phyloP scores from a whole-genome alignment of 2,113 vertebrate species.

The Erythrocercus mccallii region DNA sequence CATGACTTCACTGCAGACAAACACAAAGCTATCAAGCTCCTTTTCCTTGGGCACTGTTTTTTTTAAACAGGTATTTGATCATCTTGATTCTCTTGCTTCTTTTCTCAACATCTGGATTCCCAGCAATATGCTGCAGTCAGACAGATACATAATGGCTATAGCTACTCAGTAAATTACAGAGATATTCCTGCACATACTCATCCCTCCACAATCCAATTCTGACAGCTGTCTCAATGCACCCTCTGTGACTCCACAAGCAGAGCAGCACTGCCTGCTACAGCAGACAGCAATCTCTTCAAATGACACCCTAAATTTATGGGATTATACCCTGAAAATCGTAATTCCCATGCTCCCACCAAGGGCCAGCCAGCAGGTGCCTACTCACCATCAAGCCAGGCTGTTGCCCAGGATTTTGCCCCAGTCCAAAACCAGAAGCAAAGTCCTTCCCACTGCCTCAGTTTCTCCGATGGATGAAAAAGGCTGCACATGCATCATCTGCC shows the following conservation, averaged over 20 bases:
- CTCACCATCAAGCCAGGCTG: neutral
- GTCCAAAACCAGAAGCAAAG: neutral
- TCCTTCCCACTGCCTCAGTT: neutral
- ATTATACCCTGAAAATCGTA: neutral
- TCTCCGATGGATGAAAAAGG: neutral
- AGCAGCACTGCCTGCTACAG: neutral
- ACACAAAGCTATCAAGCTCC: constrained; percentile 66
- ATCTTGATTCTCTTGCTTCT: constrained; percentile 46
- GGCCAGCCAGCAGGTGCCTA: neutral
- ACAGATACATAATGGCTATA: neutral
- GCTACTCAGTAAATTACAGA: neutral
- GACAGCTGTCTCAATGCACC: neutral
- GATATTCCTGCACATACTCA: neutral
- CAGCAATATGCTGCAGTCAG: neutral
- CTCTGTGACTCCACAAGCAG: neutral
- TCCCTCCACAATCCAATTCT: neutral
- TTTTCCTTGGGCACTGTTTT: constrained; percentile 37
- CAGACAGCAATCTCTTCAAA: neutral
- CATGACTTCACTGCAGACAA: constrained; percentile 70
- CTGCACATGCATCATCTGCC: neutral
- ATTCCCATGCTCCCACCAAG: neutral
- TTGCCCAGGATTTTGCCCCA: neutral
- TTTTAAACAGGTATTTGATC: constrained; percentile 67
- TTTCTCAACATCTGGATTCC: constrained; percentile 41
- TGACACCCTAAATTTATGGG: neutral